A percentile compares a stretch with the other conserved stretches of the same genome.
Conservation (phyloP, 1,140 invertebrate genomes). For the Drosophila subobscura region DNA sequence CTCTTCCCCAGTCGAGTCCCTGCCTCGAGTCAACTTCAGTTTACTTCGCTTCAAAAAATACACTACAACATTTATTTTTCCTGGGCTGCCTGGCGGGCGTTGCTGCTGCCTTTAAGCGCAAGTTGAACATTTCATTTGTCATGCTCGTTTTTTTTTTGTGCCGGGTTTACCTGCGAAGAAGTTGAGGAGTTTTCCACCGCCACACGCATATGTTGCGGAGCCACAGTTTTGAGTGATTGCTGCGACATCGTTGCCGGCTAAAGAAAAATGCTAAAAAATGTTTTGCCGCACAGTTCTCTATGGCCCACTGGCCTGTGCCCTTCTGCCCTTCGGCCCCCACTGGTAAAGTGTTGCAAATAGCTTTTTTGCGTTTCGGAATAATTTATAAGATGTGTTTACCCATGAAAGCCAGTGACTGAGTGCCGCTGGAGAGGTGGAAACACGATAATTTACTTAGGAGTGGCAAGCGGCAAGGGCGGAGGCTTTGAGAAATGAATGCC, state of each 20-base stretch:
- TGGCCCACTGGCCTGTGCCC: slow-evolving; percentile 47
- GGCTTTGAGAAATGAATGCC: slow-evolving; percentile 57
- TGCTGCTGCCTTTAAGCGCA: slow-evolving; percentile 62
- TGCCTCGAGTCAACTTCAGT: slow-evolving; percentile 35
- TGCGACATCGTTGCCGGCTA: slow-evolving; percentile 36
- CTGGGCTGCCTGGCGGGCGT: neutral
- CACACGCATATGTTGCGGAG: slow-evolving; percentile 71
- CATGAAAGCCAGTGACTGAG: slow-evolving; percentile 80
- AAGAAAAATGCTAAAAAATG: slow-evolving; percentile 61
- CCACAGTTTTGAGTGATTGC: slow-evolving; percentile 77
- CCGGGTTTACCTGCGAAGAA: slow-evolving; percentile 50
- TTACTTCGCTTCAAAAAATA: slow-evolving; percentile 42
- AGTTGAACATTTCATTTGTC: slow-evolving; percentile 81
- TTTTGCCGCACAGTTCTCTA: slow-evolving; percentile 16
- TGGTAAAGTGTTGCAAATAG: slow-evolving; percentile 82
- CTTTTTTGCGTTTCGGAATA: slow-evolving; percentile 82
- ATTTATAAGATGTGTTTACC: slow-evolving; percentile 82
- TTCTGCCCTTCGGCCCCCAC: slow-evolving; percentile 53
- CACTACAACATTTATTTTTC: slow-evolving; percentile 31
- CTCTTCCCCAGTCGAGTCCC: slow-evolving; percentile 33
- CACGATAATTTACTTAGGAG: slow-evolving; percentile 79
- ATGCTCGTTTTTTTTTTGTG: slow-evolving; percentile 58
- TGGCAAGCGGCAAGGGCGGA: slow-evolving; percentile 51
- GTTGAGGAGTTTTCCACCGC: slow-evolving; percentile 18
- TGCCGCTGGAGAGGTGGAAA: slow-evolving; percentile 62